Percentiles rank a stretch among this genome's conserved stretches.
phyloP scores from a whole-genome alignment of 1,140 invertebrate genomes.

The Solenopsis invicta region DNA sequence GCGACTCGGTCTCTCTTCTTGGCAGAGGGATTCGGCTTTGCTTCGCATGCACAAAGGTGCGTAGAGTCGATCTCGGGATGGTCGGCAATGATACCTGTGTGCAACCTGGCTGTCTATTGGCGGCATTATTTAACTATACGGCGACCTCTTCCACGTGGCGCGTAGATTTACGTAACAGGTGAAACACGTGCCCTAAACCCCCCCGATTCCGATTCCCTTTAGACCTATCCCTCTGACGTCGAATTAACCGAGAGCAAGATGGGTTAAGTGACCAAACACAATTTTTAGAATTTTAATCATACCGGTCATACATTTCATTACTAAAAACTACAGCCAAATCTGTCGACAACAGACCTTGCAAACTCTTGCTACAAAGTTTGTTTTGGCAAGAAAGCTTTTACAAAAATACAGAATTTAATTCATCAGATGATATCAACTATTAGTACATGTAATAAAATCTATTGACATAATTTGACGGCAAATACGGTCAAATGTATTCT shows the following conservation, averaged over 20 bases:
- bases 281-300: background rate
- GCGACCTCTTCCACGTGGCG: background rate
- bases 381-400: too few species aligned
- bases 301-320: background rate
- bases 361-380: too few species aligned
- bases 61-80: constrained; percentile 35
- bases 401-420: too few species aligned
- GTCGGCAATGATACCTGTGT: background rate
- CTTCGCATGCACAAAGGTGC: constrained; percentile 66
- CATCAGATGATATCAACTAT: too few species aligned
- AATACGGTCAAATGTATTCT: too few species aligned
- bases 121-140: background rate
- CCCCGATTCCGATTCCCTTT: background rate
- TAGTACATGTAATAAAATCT: too few species aligned
- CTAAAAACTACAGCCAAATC: too few species aligned
- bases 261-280: background rate
- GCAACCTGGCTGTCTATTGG: constrained; percentile 44
- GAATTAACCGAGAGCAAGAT: background rate
- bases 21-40: constrained; percentile 23
- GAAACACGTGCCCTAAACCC: background rate
- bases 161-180: constrained; percentile 25
- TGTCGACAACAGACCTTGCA: too few species aligned
- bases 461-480: too few species aligned
- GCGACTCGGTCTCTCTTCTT: constrained; percentile 70
- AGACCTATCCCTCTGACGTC: too few species aligned